Evolutionary conservation across 1,140 invertebrate genomes (phyloP).

Genomic region (Heliconius hermathena): DNA sequence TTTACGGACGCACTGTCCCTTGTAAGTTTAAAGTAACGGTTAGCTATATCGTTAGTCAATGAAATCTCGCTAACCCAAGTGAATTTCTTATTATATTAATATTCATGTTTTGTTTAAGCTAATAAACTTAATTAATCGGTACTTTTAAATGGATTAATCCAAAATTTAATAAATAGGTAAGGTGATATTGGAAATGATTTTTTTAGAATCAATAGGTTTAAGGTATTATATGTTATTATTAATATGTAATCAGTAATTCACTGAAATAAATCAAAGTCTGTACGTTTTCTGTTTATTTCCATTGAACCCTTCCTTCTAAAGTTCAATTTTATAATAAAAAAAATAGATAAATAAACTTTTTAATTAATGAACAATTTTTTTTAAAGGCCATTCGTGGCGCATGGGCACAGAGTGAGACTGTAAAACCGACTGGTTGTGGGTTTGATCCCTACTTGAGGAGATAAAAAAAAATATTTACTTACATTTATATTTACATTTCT

Average conservation of each 20-base stretch:
- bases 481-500: too few relatives aligned
- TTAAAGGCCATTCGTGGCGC: too few relatives aligned
- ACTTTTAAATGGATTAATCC: slow-evolving; percentile 76
- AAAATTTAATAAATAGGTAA: slow-evolving; percentile 77
- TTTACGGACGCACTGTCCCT: slow-evolving; percentile 23
- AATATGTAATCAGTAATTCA: slow-evolving; percentile 80
- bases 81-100: slow-evolving; percentile 36
- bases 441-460: too few relatives aligned
- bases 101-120: slow-evolving; percentile 54
- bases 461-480: too few relatives aligned
- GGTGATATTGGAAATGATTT: slow-evolving; percentile 81
- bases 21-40: slow-evolving; percentile 25
- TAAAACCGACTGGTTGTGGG: too few relatives aligned
- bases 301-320: neutral
- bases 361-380: too few relatives aligned
- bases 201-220: slow-evolving; percentile 79
- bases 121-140: slow-evolving; percentile 65
- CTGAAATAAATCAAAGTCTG: slow-evolving; percentile 77
- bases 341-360: too few relatives aligned
- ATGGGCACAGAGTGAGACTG: too few relatives aligned
- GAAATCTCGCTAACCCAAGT: slow-evolving; percentile 5
- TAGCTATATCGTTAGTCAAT: slow-evolving; percentile 25
- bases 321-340: neutral
- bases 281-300: slow-evolving; percentile 46
- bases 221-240: slow-evolving; percentile 79